Evolutionary conservation across 2,113 vertebrate genomes (phyloP), one percentile per base, ranked within the genome.

Genomic region (Pangasianodon hypophthalmus): DNA sequence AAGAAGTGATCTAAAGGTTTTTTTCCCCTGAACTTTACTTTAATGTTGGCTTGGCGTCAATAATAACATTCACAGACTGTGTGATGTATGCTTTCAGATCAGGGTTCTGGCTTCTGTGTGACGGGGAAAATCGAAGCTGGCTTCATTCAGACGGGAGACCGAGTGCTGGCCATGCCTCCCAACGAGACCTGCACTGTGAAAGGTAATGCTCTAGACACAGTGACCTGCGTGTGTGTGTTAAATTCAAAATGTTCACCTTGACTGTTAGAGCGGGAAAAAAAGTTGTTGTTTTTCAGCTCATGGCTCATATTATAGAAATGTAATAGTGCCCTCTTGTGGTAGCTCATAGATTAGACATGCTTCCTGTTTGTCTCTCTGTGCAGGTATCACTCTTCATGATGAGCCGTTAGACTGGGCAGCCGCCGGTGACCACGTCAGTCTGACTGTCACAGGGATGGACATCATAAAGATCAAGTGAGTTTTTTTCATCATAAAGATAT

Each of bases 101-200:
- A 98, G 95, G 98, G 98, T 67, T 98, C 98, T 87, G 98, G 98
- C 91, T 99, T 99, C 96, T 99, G 98, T 92, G 97, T 99, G 71
- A 98, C 98, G 79, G 98, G 98, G 87, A 99, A 99, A 95, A 98
- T 99, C 69, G 98, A 99, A 95, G 97, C 98, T 84, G 98, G 98
- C 79, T 99, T 96, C 85, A 94, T 99, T 92, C 98, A 99, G 90
- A 96, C 95, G 88, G 98, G 98, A 92, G 98, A 99, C 24, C 95
- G 96, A 92, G 95, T 98, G 64, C 94, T 98, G 90, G 98, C 96
- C 62, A 97, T 99, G 97, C 98, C 98, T 90, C 98, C 98, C 52
- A 99, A 99, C 95, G 98, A 99, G 96, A 98, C 97, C 90, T 99
- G 98, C 95, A 98, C 96, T 73, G 97, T 98, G 91, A 99, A 99